Evolutionary conservation across 1,140 invertebrate species (phyloP).

Genomic region (Drosophila athabasca): DNA sequence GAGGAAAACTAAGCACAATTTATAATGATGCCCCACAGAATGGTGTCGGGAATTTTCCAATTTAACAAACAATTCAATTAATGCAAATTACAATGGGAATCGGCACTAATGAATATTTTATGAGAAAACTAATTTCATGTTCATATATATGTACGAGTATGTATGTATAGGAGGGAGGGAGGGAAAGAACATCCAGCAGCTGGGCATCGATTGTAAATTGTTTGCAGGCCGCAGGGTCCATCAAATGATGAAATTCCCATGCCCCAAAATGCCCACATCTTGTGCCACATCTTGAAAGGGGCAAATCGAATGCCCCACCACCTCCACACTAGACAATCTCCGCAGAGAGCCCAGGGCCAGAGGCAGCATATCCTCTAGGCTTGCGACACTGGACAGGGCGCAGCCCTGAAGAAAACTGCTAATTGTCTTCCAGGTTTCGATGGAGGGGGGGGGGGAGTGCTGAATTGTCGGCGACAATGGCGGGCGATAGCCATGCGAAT

Average conservation of each 20-base stretch:
- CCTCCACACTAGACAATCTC: conserved; percentile 14
- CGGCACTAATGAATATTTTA: conserved; percentile 74
- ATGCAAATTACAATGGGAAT: conserved; percentile 74
- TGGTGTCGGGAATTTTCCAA: conserved; percentile 64
- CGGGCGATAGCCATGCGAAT: no score
- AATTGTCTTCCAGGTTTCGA: no score
- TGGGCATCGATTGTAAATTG: conserved; percentile 57
- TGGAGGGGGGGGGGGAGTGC: no score
- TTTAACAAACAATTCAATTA: conserved; percentile 81
- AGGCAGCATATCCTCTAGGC: background rate
- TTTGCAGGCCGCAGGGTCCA: conserved; percentile 53
- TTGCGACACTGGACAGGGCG: no score
- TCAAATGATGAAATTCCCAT: conserved; percentile 43
- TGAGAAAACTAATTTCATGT: conserved; percentile 78
- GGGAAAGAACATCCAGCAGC: conserved; percentile 19
- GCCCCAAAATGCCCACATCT: no score
- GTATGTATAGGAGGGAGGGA: no score
- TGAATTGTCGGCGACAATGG: no score
- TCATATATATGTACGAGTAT: conserved; percentile 39
- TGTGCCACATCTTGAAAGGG: background rate
- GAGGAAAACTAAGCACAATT: conserved; percentile 52
- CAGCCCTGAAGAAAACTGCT: no score
- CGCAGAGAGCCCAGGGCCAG: conserved; percentile 12
- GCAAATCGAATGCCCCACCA: background rate
- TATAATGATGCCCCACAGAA: conserved; percentile 43